Base-by-base conservation (phyloP, 2,113 vertebrate species). In the Tupaia tana region DNA sequence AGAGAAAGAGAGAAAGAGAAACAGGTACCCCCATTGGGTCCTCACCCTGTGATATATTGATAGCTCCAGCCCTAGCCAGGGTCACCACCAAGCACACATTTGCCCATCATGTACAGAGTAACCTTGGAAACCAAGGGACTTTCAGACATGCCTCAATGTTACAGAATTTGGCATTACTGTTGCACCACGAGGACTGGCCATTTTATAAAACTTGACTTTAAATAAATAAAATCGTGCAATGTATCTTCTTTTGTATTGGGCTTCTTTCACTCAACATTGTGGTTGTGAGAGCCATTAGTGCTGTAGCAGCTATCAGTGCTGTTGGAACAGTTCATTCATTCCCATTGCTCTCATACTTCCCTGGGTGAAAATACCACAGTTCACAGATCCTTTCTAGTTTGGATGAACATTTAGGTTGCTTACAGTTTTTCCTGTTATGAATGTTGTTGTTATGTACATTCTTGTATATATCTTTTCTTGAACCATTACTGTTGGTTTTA, bases 371-470 rank as follows among this genome's bases (percentile, higher is more conserved):
- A 12, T 4, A 4, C 22, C 66, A 74, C 56, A 77, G 29, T 82
- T 78, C 29, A 77, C 85, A 74, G 82, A 63, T 58, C 63, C 24
- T 90, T 89, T n/a, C 19, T 69, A 63, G 13, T 43, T 54, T n/a
- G 16, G 29, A 81, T 31, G 81, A 77, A 84, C 19, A n/a, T 79
- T 56, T 90, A 58, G 22, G 29, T 70, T 96, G 34, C 75, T 91
- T 84, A 61, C n/a, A 70, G 3, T 63, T 87, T 93, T 88, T 81
- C 34, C 52, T 88, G 20, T 78, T 81, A 71, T 43, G 67, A 96
- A 43, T 78, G 61, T 74, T 6, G 27, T 74, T 71, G 31, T 31
- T 73, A 14, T 95, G 27, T 22, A 34, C 3, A 31, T 16, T 79
- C 56, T 34, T 75, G 18, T 16, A 31, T 20, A 2, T 59, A 61